Evolutionary conservation across 2,797 vertebrate genomes (phyloP).

Genomic region (Syngnathus rostellatus): DNA sequence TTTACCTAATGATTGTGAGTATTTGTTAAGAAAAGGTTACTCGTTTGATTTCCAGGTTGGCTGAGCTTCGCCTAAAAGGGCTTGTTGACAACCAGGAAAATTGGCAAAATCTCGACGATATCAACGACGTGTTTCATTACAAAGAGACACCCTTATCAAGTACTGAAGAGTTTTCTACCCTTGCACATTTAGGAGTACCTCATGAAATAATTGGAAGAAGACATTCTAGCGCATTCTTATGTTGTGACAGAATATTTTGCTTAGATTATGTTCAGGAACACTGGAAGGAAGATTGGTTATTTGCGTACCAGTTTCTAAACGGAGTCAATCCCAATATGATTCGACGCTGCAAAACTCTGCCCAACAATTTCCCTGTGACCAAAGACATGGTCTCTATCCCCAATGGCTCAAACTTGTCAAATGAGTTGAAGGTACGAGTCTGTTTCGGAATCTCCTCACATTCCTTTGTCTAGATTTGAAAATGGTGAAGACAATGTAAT

Average conservation of each 20-base stretch:
- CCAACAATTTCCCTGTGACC: conserved; percentile 43
- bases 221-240: too few relatives aligned
- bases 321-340: conserved; percentile 58
- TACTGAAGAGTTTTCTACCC: conserved; percentile 10
- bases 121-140: conserved; percentile 31
- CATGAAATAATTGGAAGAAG: too few relatives aligned
- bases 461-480: too few relatives aligned
- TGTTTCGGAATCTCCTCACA: too few relatives aligned
- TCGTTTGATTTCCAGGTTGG: conserved; percentile 23
- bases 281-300: conserved; percentile 55
- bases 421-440: conserved; percentile 45
- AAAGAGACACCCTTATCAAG: conserved; percentile 32
- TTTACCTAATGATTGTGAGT: too few relatives aligned
- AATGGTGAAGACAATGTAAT: neutral
- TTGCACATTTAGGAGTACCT: too few relatives aligned
- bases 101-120: conserved; percentile 30
- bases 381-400: conserved; percentile 26
- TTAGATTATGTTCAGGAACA: conserved; percentile 45
- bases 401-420: conserved; percentile 2
- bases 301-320: conserved; percentile 59
- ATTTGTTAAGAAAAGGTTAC: neutral
- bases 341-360: conserved; percentile 34
- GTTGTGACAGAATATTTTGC: neutral
- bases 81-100: neutral
- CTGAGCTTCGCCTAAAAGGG: conserved; percentile 37